Percentiles rank a stretch among this genome's conserved stretches.
phyloP scores from a whole-genome alignment of 2,797 vertebrate species.

The Bufotes viridis region DNA sequence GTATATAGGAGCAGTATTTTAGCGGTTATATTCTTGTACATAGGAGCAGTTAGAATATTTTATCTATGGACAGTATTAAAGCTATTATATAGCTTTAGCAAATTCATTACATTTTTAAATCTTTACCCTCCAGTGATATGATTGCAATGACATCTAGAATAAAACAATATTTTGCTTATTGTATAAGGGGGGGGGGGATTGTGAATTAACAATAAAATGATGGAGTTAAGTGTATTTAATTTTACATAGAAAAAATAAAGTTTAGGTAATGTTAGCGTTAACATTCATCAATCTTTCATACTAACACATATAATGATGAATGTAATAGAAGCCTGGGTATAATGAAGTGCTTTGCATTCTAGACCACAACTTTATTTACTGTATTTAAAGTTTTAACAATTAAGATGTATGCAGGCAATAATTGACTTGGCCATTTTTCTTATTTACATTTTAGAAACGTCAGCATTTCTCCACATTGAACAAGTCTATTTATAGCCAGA shows the following conservation, averaged over 20 bases:
- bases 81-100: too few species aligned
- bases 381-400: constrained; percentile 42
- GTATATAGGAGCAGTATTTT: too few species aligned
- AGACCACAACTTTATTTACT: constrained; percentile 30
- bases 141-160: not conserved
- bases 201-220: too few species aligned
- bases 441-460: constrained; percentile 60
- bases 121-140: too few species aligned
- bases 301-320: constrained; percentile 22
- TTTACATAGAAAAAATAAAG: not conserved
- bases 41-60: too few species aligned
- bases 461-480: constrained; percentile 56
- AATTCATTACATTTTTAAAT: too few species aligned
- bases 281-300: not conserved
- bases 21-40: too few species aligned
- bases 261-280: not conserved
- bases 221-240: not conserved
- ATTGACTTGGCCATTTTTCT: constrained; percentile 57
- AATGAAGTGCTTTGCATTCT: constrained; percentile 43
- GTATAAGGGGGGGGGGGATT: not conserved
- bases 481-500: constrained; percentile 45
- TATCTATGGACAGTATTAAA: too few species aligned
- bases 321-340: constrained; percentile 8
- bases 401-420: constrained; percentile 59
- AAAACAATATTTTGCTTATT: not conserved